Base-by-base conservation (phyloP, 2,888 invertebrate genomes). In the Philonicus albiceps region DNA sequence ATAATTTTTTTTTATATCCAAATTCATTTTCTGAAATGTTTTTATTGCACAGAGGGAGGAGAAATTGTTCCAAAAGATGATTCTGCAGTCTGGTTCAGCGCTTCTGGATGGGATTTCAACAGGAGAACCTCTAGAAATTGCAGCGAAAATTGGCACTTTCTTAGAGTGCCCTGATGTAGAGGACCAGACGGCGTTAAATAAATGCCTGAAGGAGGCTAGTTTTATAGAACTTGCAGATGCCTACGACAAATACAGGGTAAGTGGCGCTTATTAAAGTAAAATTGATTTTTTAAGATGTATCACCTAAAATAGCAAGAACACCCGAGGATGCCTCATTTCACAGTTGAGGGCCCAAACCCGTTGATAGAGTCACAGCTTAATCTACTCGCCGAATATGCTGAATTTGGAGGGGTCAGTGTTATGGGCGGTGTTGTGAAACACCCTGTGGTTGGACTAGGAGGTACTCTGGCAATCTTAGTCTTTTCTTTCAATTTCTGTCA, bases 21-120 rank as follows among this genome's bases (percentile, higher is more conserved):
- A 19, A 74, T 16, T 1, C 34, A 13, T 7, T 74, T 16, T 16
- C 16, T 5, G 1, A 8, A 76, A 34, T 6, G 3, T 49, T 16
- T 78, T 37, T 49, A 8, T 80, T 27, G 30, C 6, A 30, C 8
- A 74, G 74, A 37, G 37, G 19, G 37, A 86, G 85, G 74, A 88
- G 92, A 91, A 90, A 64, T 89, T 93, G 75, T 93, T 93, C 88
- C 91, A 91, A 81, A 89, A 91, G 78, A 91, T 90, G 3, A 93
- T 93, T 83, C 88, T 92, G 2, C 92, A 93, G 87, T 93, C 93
- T 87, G 93, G 93, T 0, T 91, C 92, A 37, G 91, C 91, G 0
- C 87, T 92, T 3, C 90, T 75, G 91, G 91, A 88, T 87, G 89
- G 27, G 4, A 43, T 37, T n/a, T 19, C 27, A 3, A 78, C 27